These are phyloP conservation scores for Papilio aristodemus DNA, from an alignment of 1,140 invertebrate genomes.

Conservation along the genomic window DNA sequence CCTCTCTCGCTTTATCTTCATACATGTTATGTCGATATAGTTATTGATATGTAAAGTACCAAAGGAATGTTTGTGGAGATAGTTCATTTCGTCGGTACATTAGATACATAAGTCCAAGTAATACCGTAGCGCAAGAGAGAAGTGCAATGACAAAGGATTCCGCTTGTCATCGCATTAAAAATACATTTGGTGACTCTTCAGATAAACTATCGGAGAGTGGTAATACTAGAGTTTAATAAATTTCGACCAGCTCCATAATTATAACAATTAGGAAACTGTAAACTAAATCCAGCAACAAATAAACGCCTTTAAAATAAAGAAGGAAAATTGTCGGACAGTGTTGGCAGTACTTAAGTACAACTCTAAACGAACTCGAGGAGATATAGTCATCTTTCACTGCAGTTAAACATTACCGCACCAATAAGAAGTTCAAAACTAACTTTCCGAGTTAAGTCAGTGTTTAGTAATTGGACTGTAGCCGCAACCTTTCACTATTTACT, in stretches of 20 bases:
- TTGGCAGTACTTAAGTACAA: conserved; percentile 14
- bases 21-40: too few species aligned
- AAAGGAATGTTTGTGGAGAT: not conserved
- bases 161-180: conserved; percentile 20
- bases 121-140: not conserved
- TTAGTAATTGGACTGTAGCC: conserved; percentile 27
- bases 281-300: conserved; percentile 2
- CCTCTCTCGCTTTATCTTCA: too few species aligned
- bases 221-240: not conserved
- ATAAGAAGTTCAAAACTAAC: conserved; percentile 28
- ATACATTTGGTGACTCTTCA: conserved; percentile 9
- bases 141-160: not conserved
- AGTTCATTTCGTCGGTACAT: not conserved
- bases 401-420: conserved; percentile 27
- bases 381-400: conserved; percentile 29
- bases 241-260: not conserved
- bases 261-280: not conserved
- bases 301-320: conserved; percentile 8
- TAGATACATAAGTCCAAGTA: not conserved
- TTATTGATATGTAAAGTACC: not conserved
- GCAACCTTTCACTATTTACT: not conserved
- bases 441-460: conserved; percentile 6
- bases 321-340: conserved; percentile 23
- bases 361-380: conserved; percentile 23
- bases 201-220: not conserved